phyloP scores from a whole-genome alignment of 2,888 invertebrate species.

The Epinotia ramella region DNA sequence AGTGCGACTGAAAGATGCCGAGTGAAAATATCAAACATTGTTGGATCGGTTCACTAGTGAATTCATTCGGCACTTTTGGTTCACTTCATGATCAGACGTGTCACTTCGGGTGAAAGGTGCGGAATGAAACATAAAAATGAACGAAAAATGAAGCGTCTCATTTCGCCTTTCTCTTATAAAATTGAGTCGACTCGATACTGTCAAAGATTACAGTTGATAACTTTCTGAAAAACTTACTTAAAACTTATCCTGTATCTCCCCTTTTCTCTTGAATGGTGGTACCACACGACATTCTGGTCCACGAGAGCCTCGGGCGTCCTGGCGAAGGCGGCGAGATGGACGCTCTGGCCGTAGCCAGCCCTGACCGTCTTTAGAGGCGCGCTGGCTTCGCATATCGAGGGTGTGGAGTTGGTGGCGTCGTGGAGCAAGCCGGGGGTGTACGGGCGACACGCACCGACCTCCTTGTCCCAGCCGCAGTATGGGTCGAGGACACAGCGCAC shows the following conservation, averaged over 20 bases:
- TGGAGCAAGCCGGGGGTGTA: constrained; percentile 85
- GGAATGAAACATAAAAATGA: too few relatives aligned
- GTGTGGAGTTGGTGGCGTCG: constrained; percentile 86
- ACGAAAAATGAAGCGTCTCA: too few relatives aligned
- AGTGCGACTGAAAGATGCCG: too few relatives aligned
- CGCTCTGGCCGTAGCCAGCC: constrained; percentile 87
- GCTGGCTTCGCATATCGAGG: constrained; percentile 85
- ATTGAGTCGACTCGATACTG: neutral
- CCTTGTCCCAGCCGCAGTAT: constrained; percentile 89
- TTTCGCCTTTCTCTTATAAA: neutral
- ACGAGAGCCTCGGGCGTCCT: constrained; percentile 80
- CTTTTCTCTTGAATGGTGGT: constrained; percentile 82
- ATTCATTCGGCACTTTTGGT: too few relatives aligned
- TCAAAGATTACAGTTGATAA: neutral
- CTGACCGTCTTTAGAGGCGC: constrained; percentile 84
- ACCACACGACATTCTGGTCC: constrained; percentile 81
- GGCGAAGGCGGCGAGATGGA: constrained; percentile 85
- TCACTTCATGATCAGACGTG: too few relatives aligned
- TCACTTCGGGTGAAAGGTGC: too few relatives aligned
- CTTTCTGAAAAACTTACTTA: constrained; percentile 84
- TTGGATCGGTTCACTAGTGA: too few relatives aligned
- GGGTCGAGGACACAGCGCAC: constrained; percentile 87
- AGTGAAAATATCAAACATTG: too few relatives aligned
- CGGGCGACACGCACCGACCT: constrained; percentile 84
- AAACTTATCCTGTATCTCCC: constrained; percentile 84